These are phyloP conservation scores for Torymus aiolomorphi DNA, from an alignment of 2,888 invertebrate genomes.

Conservation along the genomic window DNA sequence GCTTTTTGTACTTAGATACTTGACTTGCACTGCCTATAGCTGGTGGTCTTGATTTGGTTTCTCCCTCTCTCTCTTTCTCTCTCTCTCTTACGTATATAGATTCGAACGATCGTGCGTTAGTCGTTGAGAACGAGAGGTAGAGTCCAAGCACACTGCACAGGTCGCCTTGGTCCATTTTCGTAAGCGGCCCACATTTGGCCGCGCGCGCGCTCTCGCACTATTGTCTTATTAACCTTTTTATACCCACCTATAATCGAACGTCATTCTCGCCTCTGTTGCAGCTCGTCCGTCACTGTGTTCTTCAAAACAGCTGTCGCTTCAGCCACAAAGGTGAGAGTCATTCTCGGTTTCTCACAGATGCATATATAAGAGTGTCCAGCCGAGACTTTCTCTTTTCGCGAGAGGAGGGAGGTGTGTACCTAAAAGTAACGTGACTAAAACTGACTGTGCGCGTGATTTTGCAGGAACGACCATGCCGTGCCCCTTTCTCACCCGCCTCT, in stretches of 20 bases:
- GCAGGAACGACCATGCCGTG: conserved; percentile 84
- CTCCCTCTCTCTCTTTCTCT: not conserved
- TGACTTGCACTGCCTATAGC: no score
- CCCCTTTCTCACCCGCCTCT: conserved; percentile 89
- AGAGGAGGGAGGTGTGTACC: no score
- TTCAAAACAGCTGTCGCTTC: conserved; percentile 62
- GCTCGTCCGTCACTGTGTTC: conserved; percentile 64
- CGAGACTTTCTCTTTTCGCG: conserved; percentile 47
- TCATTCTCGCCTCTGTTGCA: conserved; percentile 60
- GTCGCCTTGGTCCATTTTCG: conserved; percentile 50
- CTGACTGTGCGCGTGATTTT: conserved; percentile 15
- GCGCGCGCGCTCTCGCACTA: not conserved
- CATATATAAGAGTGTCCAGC: not conserved
- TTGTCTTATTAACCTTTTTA: conserved; percentile 20
- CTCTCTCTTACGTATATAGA: not conserved
- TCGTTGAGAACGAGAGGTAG: not conserved
- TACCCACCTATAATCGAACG: not conserved
- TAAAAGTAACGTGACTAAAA: no score
- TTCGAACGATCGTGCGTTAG: no score
- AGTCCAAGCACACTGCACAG: no score
- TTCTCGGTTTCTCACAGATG: not conserved
- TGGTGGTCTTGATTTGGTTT: no score
- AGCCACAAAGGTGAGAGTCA: conserved; percentile 62
- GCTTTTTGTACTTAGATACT: no score
- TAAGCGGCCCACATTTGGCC: conserved; percentile 25